Base-by-base conservation (phyloP, 2,797 vertebrate genomes). In the Acanthopagrus latus region DNA sequence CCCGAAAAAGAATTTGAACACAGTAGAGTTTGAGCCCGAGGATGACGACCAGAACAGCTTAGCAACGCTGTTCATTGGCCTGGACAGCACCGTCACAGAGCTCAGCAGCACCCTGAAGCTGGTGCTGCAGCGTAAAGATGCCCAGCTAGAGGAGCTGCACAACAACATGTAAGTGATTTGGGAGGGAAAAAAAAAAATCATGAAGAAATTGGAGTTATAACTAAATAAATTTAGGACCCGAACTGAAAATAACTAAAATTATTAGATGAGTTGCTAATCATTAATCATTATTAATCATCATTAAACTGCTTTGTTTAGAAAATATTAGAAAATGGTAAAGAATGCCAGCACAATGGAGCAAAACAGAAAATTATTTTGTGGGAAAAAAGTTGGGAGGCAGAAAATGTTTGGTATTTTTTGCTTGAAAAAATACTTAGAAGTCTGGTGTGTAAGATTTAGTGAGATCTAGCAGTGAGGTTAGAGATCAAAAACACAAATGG, bases 31-130 rank as follows among this genome's bases (percentile, higher is more conserved):
- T 23, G 73, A 85, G 14, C 16, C 43, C 0, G 85, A 79, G 17
- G 85, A 87, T 0, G 67, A 86, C 52, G 67, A 86, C 52, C 77
- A 86, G 86, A 85, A 74, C 70, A 71, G 62, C 0, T 64, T 93
- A 66, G 46, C 75, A 1, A 84, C 92, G 76, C 72, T 92, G 84
- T 84, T 96, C 20, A 64, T 78, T 0, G 89, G 81, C 52, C 84
- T 96, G 78, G 81, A 84, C 62, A 54, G 81, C 77, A 92, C 91
- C 0, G 81, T 95, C 55, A 76, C 89, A 0, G 93, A 95, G 80
- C 93, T 96, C 21, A 38, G 85, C 58, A 41, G 70, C 52, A 74
- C 71, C 13, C 18, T 94, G 23, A 81, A 81, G 21, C 51, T 86
- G 58, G 48, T 94, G 74, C 90, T 62, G 25, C 83, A 87, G 43